Conservation (phyloP, 2,888 invertebrate species). For the Meiosimyza decipiens region DNA sequence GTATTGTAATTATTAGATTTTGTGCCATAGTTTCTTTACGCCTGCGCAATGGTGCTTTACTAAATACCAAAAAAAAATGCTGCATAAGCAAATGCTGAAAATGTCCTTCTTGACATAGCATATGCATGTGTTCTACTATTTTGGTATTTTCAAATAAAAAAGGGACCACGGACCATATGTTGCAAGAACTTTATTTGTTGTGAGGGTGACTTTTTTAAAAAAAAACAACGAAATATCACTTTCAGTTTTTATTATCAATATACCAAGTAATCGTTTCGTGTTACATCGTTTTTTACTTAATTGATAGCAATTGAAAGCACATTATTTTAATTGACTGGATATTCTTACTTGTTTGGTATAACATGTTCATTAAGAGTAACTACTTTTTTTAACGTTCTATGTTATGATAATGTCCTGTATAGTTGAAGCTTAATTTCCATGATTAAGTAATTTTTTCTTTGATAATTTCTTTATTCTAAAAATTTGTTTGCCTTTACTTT, state of each 20-base stretch:
- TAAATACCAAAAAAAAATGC: not conserved
- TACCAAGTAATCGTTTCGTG: not conserved
- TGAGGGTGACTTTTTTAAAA: not conserved
- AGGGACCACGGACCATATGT: not conserved
- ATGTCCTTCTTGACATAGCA: not conserved
- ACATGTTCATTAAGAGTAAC: too few relatives aligned
- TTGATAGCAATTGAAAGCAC: slow-evolving; percentile 21
- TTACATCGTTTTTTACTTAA: not conserved
- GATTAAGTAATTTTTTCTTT: too few relatives aligned
- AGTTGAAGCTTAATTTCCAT: too few relatives aligned
- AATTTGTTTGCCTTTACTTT: too few relatives aligned
- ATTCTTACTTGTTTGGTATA: too few relatives aligned
- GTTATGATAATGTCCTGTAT: too few relatives aligned
- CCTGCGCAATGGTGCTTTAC: slow-evolving; percentile 3
- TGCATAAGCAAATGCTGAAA: not conserved
- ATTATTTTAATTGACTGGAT: not conserved
- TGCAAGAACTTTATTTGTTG: not conserved
- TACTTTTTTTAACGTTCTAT: too few relatives aligned
- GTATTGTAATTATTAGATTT: too few relatives aligned
- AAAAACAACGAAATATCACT: too few relatives aligned
- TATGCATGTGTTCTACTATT: not conserved
- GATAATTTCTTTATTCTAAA: too few relatives aligned
- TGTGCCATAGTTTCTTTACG: not conserved
- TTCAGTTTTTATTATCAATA: too few relatives aligned
- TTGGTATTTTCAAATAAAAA: not conserved